Conservation (phyloP, 2,888 invertebrate species). For the Andrena chrysosceles region DNA sequence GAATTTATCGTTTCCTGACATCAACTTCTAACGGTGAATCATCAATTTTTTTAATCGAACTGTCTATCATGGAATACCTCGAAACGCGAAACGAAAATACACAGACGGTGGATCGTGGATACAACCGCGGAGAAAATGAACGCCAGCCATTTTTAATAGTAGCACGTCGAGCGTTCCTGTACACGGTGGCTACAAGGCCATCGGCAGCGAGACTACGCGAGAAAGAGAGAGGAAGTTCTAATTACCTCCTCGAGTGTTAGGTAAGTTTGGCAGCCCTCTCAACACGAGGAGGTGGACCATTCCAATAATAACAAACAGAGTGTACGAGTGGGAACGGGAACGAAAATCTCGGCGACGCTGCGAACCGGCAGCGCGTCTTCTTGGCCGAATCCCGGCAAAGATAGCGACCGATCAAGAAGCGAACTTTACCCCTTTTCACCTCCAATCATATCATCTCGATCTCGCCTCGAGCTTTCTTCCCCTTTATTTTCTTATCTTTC, state of each 20-base stretch:
- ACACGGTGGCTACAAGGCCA: conserved; percentile 36
- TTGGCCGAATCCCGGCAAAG: conserved; percentile 60
- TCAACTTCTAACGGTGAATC: conserved; percentile 17
- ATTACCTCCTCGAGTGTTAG: conserved; percentile 73
- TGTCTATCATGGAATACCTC: conserved; percentile 33
- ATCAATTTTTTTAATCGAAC: conserved; percentile 46
- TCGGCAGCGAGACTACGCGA: conserved; percentile 14
- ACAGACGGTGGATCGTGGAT: conserved; percentile 24
- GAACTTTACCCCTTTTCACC: neutral
- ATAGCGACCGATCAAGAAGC: conserved; percentile 34
- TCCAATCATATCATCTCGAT: neutral
- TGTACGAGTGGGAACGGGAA: conserved; percentile 55
- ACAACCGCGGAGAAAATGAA: conserved; percentile 25
- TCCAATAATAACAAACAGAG: conserved; percentile 78
- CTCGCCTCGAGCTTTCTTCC: too few species aligned
- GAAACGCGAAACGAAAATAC: conserved; percentile 39
- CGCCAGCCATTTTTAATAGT: conserved; percentile 49
- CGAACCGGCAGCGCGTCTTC: conserved; percentile 42
- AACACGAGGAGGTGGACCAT: conserved; percentile 70
- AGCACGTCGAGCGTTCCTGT: conserved; percentile 34
- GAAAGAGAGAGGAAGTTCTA: conserved; percentile 66
- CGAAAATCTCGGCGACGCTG: conserved; percentile 60
- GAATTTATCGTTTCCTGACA: conserved; percentile 17
- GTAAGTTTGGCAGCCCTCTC: conserved; percentile 75
- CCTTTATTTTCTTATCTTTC: neutral